Evolutionary conservation across 2,113 vertebrate genomes (phyloP).

Genomic region (Microtus montanus): DNA sequence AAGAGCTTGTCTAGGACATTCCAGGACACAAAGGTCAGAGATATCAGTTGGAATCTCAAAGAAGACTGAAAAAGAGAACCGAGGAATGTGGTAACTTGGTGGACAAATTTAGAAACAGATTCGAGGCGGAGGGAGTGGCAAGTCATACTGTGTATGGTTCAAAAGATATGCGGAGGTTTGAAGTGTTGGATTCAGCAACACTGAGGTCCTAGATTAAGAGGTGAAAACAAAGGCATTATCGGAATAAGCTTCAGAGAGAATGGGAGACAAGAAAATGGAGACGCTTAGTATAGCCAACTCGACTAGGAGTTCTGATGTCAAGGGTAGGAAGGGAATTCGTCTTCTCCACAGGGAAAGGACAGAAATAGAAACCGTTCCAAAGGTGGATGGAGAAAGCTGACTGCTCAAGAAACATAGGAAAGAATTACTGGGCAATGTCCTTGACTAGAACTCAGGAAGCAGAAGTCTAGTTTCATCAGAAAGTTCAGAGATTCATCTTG

Average conservation of each 20-base stretch:
- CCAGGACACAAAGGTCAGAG: background rate
- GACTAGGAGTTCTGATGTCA: background rate
- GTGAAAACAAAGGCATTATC: background rate
- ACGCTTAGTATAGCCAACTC: background rate
- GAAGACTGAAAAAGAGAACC: background rate
- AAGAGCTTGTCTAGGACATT: background rate
- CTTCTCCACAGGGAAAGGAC: background rate
- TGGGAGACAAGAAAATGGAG: background rate
- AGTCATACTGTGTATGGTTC: background rate
- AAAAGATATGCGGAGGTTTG: background rate
- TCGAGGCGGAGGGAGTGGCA: background rate
- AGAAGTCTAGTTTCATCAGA: background rate
- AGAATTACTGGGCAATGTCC: background rate
- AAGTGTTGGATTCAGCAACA: background rate
- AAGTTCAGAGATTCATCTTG: background rate
- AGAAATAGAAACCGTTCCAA: background rate
- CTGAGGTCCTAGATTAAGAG: background rate
- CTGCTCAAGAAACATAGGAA: background rate
- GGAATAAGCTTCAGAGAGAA: background rate
- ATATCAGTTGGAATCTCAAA: background rate
- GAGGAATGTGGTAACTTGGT: background rate
- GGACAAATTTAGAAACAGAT: background rate
- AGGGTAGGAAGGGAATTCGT: background rate
- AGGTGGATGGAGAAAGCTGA: accelerated
- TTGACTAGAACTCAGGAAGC: background rate